These are phyloP conservation scores for Gryon sp. DNA, from an alignment of 1,140 invertebrate species.

Conservation along the genomic window DNA sequence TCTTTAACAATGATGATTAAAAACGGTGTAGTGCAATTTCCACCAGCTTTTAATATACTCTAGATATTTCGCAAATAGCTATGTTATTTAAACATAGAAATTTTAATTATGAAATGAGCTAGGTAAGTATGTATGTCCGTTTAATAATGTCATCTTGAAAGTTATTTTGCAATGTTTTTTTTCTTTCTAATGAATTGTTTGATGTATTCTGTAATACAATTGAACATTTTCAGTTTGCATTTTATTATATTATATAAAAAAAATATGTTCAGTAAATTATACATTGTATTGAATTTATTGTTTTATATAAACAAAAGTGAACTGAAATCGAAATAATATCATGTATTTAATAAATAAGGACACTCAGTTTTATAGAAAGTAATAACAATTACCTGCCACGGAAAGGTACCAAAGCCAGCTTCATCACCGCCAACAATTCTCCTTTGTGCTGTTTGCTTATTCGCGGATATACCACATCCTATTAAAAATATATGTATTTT, in stretches of 20 bases:
- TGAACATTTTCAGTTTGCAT: too few relatives aligned
- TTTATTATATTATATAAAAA: too few relatives aligned
- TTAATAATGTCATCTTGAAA: not conserved
- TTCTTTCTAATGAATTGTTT: too few relatives aligned
- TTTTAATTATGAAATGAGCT: slow-evolving; percentile 32
- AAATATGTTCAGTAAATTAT: too few relatives aligned
- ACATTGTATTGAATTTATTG: too few relatives aligned
- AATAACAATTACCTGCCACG: slow-evolving; percentile 93
- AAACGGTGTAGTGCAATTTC: slow-evolving; percentile 33
- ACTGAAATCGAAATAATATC: too few relatives aligned
- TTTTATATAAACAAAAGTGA: too few relatives aligned
- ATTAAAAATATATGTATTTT: slow-evolving; percentile 66
- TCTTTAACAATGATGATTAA: slow-evolving; percentile 46
- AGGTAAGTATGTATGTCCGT: too few relatives aligned
- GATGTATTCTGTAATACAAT: too few relatives aligned
- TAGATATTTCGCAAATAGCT: slow-evolving; percentile 29
- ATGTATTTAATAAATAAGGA: too few relatives aligned
- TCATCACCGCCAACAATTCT: slow-evolving; percentile 96
- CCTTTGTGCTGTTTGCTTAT: slow-evolving; percentile 90
- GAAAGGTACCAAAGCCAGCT: slow-evolving; percentile 95
- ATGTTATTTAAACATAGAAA: slow-evolving; percentile 36
- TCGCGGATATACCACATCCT: slow-evolving; percentile 92
- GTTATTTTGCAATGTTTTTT: not conserved
- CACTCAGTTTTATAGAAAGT: too few relatives aligned
- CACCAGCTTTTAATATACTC: slow-evolving; percentile 22